Conservation (phyloP, 2,797 vertebrate species). For the Coendou prehensilis region DNA sequence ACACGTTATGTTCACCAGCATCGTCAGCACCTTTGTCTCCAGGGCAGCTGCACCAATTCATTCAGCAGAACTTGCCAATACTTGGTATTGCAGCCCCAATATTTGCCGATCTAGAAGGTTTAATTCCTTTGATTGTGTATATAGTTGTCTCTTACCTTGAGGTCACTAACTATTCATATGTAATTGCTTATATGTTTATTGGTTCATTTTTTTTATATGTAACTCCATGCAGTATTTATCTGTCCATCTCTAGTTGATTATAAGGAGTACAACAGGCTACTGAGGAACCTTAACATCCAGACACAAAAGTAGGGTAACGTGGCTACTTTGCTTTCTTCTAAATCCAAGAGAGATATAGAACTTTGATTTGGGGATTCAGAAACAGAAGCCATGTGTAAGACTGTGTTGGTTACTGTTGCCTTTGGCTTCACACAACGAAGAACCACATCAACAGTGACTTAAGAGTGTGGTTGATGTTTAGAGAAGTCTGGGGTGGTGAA, state of each 20-base stretch:
- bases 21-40: not conserved
- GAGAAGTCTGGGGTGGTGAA: not conserved
- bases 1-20: no score
- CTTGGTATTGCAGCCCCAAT: not conserved
- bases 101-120: not conserved
- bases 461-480: not conserved
- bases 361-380: constrained; percentile 4
- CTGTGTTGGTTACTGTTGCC: not conserved
- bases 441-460: not conserved
- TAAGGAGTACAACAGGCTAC: not conserved
- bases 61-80: not conserved
- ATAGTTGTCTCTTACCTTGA: not conserved
- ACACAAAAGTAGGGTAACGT: not conserved
- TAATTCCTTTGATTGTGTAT: not conserved
- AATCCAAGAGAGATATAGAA: not conserved
- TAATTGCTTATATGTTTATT: not conserved
- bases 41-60: not conserved
- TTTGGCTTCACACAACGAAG: constrained; percentile 4
- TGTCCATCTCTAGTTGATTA: not conserved
- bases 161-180: not conserved
- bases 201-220: not conserved
- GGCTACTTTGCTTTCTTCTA: not conserved
- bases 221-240: not conserved
- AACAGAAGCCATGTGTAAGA: not conserved
- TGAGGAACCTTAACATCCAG: not conserved